Evolutionary conservation across 1,140 invertebrate species (phyloP), one percentile per base, ranked within the genome.

Genomic region (Danaus melanippus): DNA sequence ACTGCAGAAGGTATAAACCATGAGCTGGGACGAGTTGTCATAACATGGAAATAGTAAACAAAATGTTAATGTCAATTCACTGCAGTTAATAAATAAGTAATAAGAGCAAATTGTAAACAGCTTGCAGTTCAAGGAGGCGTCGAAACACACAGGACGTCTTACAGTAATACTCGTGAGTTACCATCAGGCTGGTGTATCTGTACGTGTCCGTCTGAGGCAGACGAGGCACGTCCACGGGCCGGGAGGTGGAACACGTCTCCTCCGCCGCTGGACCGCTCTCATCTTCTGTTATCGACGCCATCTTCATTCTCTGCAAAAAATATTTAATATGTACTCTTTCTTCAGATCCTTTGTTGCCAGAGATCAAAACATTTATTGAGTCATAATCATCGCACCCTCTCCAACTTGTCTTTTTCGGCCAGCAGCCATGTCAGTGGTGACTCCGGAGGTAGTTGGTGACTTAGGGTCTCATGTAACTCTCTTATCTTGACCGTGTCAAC

Each of bases 361-460:
- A 0, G 21, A 32, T 32, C 21, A 2, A 5, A 32, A 32, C 21
- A 32, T 32, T 5, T 32, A 32, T 66, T 3, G 1, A 15, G 15
- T 15, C 15, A 15, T 15, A 15, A 15, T 15, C 15, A 15, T 15
- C 15, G 15, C 41, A 80, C 79, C 54, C 71, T 67, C 46, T 80
- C 76, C 64, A 84, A 66, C 54, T 75, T 82, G 42, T 84, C 78
- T 42, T 79, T 82, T 44, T 80, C 79, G 11, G 74, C 71, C 10
- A 82, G 66, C 0, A 85, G 62, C 82, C 82, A 84, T 9, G 64
- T 58, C 77, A 79, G 72, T 0, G 80, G 78, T 7, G 78, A 76
- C 58, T 82, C 79, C 0, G 83, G 79, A 0, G 83, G 83, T 12
- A 86, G 58, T 46, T 81, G 72, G 21, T 79, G 74, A 12, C 67